Percentiles rank a stretch among this genome's conserved stretches.
These are phyloP conservation scores for Notarius lentiginosus DNA, from an alignment of 2,113 vertebrate genomes.

Conservation along the genomic window DNA sequence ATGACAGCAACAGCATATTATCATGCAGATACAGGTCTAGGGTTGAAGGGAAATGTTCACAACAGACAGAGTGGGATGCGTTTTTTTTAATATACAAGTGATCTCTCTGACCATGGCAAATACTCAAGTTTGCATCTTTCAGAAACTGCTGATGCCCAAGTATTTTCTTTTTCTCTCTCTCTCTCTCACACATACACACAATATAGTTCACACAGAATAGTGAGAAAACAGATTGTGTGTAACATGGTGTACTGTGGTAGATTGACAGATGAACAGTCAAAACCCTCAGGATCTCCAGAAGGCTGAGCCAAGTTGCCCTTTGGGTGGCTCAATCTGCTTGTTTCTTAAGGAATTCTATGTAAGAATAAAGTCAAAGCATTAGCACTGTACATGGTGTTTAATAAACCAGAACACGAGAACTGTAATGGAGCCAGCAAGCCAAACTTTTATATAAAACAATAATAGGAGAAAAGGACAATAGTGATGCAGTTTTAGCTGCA, in stretches of 20 bases:
- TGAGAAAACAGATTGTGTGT: background rate
- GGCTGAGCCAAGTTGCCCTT: conserved; percentile 75
- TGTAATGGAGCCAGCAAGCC: background rate
- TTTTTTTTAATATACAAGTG: too few species aligned
- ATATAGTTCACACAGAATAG: background rate
- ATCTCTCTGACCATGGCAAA: background rate
- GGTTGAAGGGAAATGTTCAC: background rate
- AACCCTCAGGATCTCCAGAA: conserved; percentile 81
- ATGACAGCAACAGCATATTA: background rate
- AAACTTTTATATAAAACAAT: background rate
- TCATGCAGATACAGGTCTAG: background rate
- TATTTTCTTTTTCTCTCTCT: background rate
- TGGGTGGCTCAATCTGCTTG: conserved; percentile 78
- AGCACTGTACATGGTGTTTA: background rate
- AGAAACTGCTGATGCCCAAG: background rate
- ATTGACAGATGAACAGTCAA: background rate
- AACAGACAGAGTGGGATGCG: background rate
- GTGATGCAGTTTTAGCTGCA: too few species aligned
- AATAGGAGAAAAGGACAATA: background rate
- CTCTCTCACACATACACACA: background rate
- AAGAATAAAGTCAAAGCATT: conserved; percentile 23
- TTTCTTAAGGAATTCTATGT: conserved; percentile 65
- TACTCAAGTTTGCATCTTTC: background rate
- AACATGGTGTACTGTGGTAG: too few species aligned
- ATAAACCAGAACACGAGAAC: background rate